A percentile compares a stretch with the other conserved stretches of the same genome.
These are phyloP conservation scores for Pilophorus perplexus DNA, from an alignment of 2,888 invertebrate genomes.

Conservation along the genomic window DNA sequence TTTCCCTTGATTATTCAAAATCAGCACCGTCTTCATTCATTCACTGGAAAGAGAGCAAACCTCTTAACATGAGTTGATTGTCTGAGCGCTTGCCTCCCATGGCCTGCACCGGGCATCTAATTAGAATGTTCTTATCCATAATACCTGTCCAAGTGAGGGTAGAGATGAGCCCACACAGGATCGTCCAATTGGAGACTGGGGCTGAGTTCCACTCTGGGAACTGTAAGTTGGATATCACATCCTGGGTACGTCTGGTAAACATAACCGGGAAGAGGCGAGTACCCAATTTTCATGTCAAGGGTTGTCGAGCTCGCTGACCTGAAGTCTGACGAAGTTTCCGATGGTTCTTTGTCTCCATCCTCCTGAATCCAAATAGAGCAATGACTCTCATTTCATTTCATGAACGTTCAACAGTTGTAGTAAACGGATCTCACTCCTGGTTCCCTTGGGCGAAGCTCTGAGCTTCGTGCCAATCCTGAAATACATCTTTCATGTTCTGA, in stretches of 20 bases:
- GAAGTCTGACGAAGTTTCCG: not conserved
- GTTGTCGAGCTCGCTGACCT: not conserved
- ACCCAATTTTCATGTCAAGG: not conserved
- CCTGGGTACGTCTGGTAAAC: slow-evolving; percentile 18
- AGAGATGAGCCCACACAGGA: slow-evolving; percentile 15
- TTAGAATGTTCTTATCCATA: too few species aligned
- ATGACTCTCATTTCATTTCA: not conserved
- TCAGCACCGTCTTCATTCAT: not conserved
- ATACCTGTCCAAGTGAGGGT: slow-evolving; percentile 19
- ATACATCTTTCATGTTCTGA: slow-evolving; percentile 23
- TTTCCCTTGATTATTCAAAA: not conserved
- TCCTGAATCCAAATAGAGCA: not conserved
- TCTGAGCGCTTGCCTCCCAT: not conserved
- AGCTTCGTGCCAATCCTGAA: slow-evolving; percentile 7
- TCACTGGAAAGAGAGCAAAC: not conserved
- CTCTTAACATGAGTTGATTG: not conserved
- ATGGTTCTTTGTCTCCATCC: slow-evolving; percentile 2
- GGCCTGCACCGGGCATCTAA: too few species aligned
- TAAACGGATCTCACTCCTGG: slow-evolving; percentile 1
- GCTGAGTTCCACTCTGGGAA: slow-evolving; percentile 12
- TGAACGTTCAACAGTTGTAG: not conserved
- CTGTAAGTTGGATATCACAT: slow-evolving; percentile 9
- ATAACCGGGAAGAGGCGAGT: slow-evolving; percentile 10
- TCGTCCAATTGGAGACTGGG: slow-evolving; percentile 19
- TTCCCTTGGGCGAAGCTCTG: not conserved